These are phyloP conservation scores for Drymodes brunneopygia DNA, from an alignment of 2,113 vertebrate genomes.

Conservation along the genomic window DNA sequence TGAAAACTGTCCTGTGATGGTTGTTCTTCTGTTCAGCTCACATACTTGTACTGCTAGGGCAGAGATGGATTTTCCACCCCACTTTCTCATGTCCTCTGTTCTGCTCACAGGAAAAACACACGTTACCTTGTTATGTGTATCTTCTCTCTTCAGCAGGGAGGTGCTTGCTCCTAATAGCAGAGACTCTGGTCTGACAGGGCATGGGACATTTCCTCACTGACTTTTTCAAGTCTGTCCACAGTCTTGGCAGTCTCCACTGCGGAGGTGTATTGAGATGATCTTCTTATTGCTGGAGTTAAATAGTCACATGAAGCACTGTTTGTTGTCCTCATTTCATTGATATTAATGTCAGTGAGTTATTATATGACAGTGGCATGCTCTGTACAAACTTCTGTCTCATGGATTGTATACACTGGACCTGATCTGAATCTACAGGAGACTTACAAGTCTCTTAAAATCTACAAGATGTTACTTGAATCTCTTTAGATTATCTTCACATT, in stretches of 20 bases:
- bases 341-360: background rate
- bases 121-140: background rate
- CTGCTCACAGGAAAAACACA: background rate
- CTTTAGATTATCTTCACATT: background rate
- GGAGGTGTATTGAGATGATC: rapidly evolving
- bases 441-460: no score
- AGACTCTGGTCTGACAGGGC: background rate
- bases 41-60: background rate
- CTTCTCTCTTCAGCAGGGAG: background rate
- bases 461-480: background rate
- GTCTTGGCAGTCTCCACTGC: background rate
- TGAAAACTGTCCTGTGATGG: background rate
- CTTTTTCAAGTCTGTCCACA: background rate
- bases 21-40: background rate
- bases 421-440: background rate
- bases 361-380: background rate
- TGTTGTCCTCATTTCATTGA: background rate
- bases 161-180: no score
- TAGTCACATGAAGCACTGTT: background rate
- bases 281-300: background rate
- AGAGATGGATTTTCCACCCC: background rate
- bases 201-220: background rate
- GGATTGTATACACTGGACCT: background rate
- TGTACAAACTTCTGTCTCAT: background rate
- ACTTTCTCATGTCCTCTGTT: background rate